phyloP scores from a whole-genome alignment of 2,797 vertebrate species.

The Coracias cyanogaster region DNA sequence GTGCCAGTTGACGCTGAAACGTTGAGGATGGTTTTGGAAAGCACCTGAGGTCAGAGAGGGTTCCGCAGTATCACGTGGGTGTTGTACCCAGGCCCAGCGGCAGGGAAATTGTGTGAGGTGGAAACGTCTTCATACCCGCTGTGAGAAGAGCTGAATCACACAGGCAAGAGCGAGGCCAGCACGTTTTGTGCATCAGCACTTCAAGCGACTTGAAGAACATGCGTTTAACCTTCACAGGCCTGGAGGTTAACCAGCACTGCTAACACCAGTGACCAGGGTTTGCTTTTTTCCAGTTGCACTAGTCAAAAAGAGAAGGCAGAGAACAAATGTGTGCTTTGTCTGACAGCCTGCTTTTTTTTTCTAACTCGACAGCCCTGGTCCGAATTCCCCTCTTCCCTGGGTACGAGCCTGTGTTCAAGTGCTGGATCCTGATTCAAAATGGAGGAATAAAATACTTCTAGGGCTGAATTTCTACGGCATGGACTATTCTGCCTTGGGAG shows the following conservation, averaged over 20 bases:
- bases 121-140: neutral
- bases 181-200: neutral
- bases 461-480: slow-evolving; percentile 95
- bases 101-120: neutral
- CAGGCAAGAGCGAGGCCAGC: neutral
- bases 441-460: slow-evolving; percentile 94
- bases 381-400: slow-evolving; percentile 93
- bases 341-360: neutral
- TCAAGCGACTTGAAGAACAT: neutral
- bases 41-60: neutral
- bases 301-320: neutral
- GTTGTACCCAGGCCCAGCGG: neutral
- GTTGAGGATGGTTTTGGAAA: neutral
- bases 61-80: neutral
- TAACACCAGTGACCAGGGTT: neutral
- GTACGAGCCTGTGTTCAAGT: slow-evolving; percentile 90
- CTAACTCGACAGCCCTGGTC: slow-evolving; percentile 84
- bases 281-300: neutral
- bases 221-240: neutral
- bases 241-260: neutral
- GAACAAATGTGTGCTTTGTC: neutral
- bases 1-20: neutral
- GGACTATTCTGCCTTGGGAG: slow-evolving; percentile 87
- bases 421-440: slow-evolving; percentile 88
- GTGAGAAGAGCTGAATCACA: neutral